phyloP scores from a whole-genome alignment of 2,113 vertebrate species.

The Gymnocephalus cernua region DNA sequence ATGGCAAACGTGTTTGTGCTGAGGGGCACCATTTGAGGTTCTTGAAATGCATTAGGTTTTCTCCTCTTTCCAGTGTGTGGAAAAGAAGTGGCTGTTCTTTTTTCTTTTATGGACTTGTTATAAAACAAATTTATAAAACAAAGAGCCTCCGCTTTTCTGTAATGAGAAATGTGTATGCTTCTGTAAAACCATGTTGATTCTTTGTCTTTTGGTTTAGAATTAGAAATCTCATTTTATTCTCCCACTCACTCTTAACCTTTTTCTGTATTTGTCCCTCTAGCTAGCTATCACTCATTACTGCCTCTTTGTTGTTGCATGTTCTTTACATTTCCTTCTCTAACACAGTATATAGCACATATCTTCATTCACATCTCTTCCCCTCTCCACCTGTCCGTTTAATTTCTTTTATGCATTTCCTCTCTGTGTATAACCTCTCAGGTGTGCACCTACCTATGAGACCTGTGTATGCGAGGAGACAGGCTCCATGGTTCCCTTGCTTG shows the following conservation, averaged over 20 bases:
- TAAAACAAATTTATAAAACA: conserved; percentile 54
- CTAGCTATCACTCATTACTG: conserved; percentile 1
- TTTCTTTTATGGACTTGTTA: conserved; percentile 30
- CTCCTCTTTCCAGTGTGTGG: conserved; percentile 31
- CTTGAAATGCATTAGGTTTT: conserved; percentile 69
- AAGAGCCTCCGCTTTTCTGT: conserved; percentile 19
- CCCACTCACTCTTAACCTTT: conserved; percentile 20
- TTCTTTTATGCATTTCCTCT: not conserved
- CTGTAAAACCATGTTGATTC: conserved; percentile 19
- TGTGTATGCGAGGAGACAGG: conserved; percentile 91
- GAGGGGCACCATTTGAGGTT: conserved; percentile 59
- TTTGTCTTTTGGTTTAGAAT: conserved; percentile 28
- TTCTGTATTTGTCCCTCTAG: conserved; percentile 17
- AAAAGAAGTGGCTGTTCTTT: conserved; percentile 44
- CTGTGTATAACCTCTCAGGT: conserved; percentile 7
- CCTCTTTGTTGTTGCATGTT: not conserved
- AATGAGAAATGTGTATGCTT: conserved; percentile 15
- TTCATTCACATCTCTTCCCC: conserved; percentile 7
- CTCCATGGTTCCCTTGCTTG: conserved; percentile 83
- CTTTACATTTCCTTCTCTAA: not conserved
- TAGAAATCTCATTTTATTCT: conserved; percentile 20
- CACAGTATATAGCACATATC: conserved; percentile 10
- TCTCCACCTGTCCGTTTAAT: conserved; percentile 19
- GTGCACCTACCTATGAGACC: conserved; percentile 90
- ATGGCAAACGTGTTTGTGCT: conserved; percentile 72